These are phyloP conservation scores for Endotricha flammealis DNA, from an alignment of 2,888 invertebrate species.

Conservation along the genomic window DNA sequence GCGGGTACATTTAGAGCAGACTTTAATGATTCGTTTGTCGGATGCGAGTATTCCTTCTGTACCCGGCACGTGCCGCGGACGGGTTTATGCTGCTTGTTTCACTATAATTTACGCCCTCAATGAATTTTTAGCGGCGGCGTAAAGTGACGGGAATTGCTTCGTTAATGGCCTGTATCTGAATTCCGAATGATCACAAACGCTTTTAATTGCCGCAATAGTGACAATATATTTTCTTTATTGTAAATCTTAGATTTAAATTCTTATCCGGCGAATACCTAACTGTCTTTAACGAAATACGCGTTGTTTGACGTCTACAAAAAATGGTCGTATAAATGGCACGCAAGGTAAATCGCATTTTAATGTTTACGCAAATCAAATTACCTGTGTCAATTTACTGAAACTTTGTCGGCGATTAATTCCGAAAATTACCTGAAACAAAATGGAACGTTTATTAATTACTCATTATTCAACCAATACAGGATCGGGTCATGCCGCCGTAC, in stretches of 20 bases:
- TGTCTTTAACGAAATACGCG: neutral
- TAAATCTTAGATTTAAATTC: conserved; percentile 1
- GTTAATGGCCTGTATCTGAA: conserved; percentile 26
- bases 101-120: conserved; percentile 44
- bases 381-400: conserved; percentile 9
- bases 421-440: conserved; percentile 51
- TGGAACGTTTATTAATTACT: conserved; percentile 25
- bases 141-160: conserved; percentile 25
- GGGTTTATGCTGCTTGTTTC: conserved; percentile 44
- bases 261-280: neutral
- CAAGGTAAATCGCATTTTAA: conserved; percentile 7
- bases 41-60: conserved; percentile 49
- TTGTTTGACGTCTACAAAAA: neutral
- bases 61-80: conserved; percentile 43
- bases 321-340: conserved; percentile 1
- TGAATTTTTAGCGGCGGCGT: conserved; percentile 35
- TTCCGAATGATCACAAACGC: conserved; percentile 16
- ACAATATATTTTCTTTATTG: conserved; percentile 5
- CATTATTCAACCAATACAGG: conserved; percentile 15
- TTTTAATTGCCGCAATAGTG: conserved; percentile 7
- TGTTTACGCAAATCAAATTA: conserved; percentile 6
- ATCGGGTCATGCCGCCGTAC: conserved; percentile 30
- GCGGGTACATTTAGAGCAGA: conserved; percentile 55
- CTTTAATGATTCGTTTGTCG: conserved; percentile 66
- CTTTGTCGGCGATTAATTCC: conserved; percentile 12